phyloP scores from a whole-genome alignment of 2,797 vertebrate genomes.

The Thunnus albacares region DNA sequence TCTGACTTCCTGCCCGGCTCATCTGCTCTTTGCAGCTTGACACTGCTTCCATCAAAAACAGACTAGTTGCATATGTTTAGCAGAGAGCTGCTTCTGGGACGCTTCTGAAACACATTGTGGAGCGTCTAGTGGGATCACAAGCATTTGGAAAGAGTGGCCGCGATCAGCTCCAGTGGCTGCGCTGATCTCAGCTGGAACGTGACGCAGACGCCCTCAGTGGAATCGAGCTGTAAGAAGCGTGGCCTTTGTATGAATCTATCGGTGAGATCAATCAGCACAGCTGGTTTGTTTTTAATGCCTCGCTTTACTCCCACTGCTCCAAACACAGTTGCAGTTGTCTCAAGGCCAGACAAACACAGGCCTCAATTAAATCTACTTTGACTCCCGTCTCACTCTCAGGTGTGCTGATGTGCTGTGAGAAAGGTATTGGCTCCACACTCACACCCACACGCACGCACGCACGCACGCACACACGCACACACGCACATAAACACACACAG shows the following conservation, averaged over 20 bases:
- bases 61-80: too few species aligned
- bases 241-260: constrained; percentile 34
- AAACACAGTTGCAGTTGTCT: constrained; percentile 58
- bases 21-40: too few species aligned
- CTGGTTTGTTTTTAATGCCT: constrained; percentile 60
- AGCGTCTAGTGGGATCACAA: too few species aligned
- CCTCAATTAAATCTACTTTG: constrained; percentile 73
- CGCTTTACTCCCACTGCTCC: constrained; percentile 56
- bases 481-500: background rate
- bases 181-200: too few species aligned
- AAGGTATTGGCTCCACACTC: constrained; percentile 34
- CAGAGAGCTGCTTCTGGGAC: too few species aligned
- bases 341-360: constrained; percentile 69
- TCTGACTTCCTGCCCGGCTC: too few species aligned
- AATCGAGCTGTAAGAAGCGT: background rate
- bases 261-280: constrained; percentile 68
- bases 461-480: constrained; percentile 17
- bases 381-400: constrained; percentile 49
- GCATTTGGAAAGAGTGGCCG: too few species aligned
- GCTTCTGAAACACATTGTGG: too few species aligned
- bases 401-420: constrained; percentile 51
- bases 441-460: constrained; percentile 10
- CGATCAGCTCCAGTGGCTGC: too few species aligned
- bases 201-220: too few species aligned
- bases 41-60: too few species aligned